phyloP scores from a whole-genome alignment of 2,888 invertebrate species.

The Torymus tubicola region DNA sequence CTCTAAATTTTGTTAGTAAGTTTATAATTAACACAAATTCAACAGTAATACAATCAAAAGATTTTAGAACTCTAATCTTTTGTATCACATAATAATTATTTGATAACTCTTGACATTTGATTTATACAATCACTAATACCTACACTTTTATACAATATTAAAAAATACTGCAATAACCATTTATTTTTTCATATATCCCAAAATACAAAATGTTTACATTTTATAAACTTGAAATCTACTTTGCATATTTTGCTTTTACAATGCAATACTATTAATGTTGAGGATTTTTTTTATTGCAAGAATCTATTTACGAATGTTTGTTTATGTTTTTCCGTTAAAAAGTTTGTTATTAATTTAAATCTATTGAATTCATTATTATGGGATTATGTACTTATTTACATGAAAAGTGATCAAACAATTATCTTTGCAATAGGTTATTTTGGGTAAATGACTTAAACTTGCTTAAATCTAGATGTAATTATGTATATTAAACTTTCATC shows the following conservation, averaged over 20 bases:
- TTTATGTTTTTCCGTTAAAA: not conserved
- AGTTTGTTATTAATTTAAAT: not conserved
- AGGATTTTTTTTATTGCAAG: conserved; percentile 1
- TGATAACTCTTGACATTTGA: conserved; percentile 4
- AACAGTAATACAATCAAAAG: conserved; percentile 8
- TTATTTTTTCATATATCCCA: conserved; percentile 26
- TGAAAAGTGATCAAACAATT: no score
- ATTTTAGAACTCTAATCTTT: not conserved
- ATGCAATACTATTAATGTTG: conserved; percentile 2
- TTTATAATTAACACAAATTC: conserved; percentile 17
- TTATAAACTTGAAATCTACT: not conserved
- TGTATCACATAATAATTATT: conserved; percentile 8
- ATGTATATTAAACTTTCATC: not conserved
- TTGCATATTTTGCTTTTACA: conserved; percentile 12
- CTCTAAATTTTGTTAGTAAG: conserved; percentile 29
- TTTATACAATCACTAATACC: not conserved
- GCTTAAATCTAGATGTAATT: not conserved
- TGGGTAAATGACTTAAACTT: not conserved
- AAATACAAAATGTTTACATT: conserved; percentile 29
- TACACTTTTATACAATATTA: not conserved
- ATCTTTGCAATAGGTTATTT: not conserved
- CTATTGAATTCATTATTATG: not conserved
- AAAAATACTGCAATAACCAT: conserved; percentile 31
- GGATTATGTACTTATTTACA: no score
- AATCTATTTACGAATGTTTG: not conserved